Evolutionary conservation across 2,113 vertebrate genomes (phyloP).

Genomic region (Odontesthes bonariensis): DNA sequence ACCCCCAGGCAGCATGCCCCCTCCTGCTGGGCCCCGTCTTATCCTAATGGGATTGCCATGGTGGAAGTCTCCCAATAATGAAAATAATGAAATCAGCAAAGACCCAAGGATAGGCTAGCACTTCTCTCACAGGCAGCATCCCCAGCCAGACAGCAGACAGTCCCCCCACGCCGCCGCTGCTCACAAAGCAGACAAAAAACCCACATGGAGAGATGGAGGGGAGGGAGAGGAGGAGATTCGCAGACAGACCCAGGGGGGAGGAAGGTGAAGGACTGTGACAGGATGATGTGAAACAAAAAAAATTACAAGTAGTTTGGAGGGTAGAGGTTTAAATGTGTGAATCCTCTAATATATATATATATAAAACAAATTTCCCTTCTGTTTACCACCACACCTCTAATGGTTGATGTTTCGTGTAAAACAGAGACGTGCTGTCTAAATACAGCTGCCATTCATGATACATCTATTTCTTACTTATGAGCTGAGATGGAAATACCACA

Average conservation of each 20-base stretch:
- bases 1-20: constrained; percentile 53
- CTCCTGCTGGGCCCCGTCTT: constrained; percentile 72
- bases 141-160: constrained; percentile 36
- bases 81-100: constrained; percentile 79
- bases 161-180: background rate
- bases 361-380: background rate
- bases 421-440: background rate
- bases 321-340: background rate
- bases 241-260: constrained; percentile 35
- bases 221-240: constrained; percentile 20
- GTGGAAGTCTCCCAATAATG: constrained; percentile 77
- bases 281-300: constrained; percentile 23
- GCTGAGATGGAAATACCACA: constrained; percentile 1
- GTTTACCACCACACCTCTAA: too few species aligned
- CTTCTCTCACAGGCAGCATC: constrained; percentile 53
- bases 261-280: constrained; percentile 26
- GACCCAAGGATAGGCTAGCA: constrained; percentile 68
- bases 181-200: constrained; percentile 50
- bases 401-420: too few species aligned
- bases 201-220: constrained; percentile 33
- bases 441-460: background rate
- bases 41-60: constrained; percentile 80
- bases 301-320: background rate
- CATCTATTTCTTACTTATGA: background rate
- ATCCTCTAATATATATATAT: too few species aligned